Conservation (phyloP, 2,888 invertebrate species). For the Rutpela maculata region DNA sequence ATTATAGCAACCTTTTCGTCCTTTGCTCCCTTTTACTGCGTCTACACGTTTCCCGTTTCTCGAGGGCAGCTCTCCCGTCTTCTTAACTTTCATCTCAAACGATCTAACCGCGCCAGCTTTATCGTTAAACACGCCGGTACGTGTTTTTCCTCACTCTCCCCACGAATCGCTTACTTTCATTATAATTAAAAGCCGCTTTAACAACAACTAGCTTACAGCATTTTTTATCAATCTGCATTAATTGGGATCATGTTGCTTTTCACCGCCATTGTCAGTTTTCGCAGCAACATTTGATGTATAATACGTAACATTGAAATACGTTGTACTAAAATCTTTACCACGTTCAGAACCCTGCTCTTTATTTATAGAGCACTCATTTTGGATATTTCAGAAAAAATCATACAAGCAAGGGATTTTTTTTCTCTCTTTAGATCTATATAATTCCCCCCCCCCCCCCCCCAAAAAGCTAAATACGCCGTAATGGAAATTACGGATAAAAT, state of each 20-base stretch:
- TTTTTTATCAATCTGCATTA: conserved; percentile 16
- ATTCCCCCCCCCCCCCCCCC: too few species aligned
- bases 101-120: conserved; percentile 19
- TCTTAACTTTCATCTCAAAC: conserved; percentile 31
- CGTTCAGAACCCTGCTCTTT: too few species aligned
- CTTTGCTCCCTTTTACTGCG: conserved; percentile 44
- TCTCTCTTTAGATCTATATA: too few species aligned
- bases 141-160: conserved; percentile 22
- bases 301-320: neutral
- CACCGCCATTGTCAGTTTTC: neutral
- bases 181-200: conserved; percentile 33
- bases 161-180: conserved; percentile 23
- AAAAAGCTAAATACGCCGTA: too few species aligned
- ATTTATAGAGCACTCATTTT: too few species aligned
- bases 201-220: conserved; percentile 7
- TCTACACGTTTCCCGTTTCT: conserved; percentile 52
- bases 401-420: too few species aligned
- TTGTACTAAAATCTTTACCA: too few species aligned
- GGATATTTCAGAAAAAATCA: too few species aligned
- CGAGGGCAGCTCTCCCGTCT: conserved; percentile 26
- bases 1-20: conserved; percentile 49
- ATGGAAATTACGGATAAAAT: too few species aligned
- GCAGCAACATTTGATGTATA: neutral
- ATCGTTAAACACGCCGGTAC: conserved; percentile 30
- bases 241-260: conserved; percentile 27